Evolutionary conservation across 1,140 invertebrate species (phyloP).

Genomic region (Drosophila suzukii): DNA sequence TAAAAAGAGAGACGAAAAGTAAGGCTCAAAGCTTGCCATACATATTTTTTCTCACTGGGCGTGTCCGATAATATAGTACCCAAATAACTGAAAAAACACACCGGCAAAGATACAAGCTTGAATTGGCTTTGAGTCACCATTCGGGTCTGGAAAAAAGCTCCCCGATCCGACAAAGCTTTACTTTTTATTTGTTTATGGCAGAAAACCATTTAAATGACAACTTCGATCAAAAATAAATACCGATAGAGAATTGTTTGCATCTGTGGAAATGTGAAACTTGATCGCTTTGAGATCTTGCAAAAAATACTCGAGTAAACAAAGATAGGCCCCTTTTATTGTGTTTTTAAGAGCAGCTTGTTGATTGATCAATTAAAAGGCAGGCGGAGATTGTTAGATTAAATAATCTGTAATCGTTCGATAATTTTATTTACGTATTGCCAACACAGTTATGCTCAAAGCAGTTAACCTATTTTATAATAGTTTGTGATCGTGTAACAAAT

Average conservation of each 20-base stretch:
- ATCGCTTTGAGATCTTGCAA: slow-evolving; percentile 1
- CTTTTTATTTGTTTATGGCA: slow-evolving; percentile 15
- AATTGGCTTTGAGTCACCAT: slow-evolving; percentile 21
- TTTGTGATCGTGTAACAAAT: not conserved
- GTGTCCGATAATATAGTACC: slow-evolving; percentile 28
- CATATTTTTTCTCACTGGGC: slow-evolving; percentile 25
- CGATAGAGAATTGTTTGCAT: not conserved
- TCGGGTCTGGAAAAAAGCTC: slow-evolving; percentile 5
- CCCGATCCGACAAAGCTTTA: slow-evolving; percentile 13
- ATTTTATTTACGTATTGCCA: not conserved
- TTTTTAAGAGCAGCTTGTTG: not conserved
- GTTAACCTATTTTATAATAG: not conserved
- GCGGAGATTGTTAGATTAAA: not conserved
- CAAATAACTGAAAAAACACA: slow-evolving; percentile 22
- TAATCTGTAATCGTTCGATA: not conserved
- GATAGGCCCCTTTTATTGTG: not conserved
- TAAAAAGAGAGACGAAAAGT: slow-evolving; percentile 5
- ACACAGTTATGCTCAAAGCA: not conserved
- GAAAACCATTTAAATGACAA: slow-evolving; percentile 7
- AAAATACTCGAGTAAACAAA: not conserved
- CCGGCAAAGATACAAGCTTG: slow-evolving; percentile 11
- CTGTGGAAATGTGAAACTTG: not conserved
- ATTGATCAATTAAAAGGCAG: slow-evolving; percentile 3
- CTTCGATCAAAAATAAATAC: slow-evolving; percentile 5
- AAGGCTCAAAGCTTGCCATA: slow-evolving; percentile 10